Evolutionary conservation across 2,888 invertebrate genomes (phyloP), one percentile per base, ranked within the genome.

Genomic region (Aphodius granarius): DNA sequence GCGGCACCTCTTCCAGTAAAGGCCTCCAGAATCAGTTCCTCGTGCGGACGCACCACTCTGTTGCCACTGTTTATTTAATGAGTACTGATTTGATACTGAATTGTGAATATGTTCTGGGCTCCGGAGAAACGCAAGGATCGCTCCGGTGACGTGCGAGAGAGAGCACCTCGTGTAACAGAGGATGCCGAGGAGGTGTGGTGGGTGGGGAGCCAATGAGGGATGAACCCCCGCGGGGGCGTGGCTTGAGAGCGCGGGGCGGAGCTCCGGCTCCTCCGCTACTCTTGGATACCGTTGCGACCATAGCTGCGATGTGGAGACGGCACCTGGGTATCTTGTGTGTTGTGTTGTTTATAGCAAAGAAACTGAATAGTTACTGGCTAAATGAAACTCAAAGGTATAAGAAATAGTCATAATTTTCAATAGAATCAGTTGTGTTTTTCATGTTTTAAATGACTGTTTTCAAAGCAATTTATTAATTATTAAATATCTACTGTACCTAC

Each of bases 31-130:
- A 68, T 68, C 19, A 20, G 79, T 78, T 83, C 85, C 86, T 86
- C 86, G 3, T 43, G 43, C 43, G 2, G 43, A 43, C 43, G 43
- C 43, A 43, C 43, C 43, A 43, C 43, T 43, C 43, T 43, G 43
- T 43, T 43, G 43, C 43, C 87, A 87, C 87, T 87, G 87, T 87
- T 87, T 87, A 87, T 87, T 87, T 87, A 87, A 87, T 87, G 87
- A 87, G 87, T 86, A 87, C 87, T 87, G 87, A 87, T 87, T 87
- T 86, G 86, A 86, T 86, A 87, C 87, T 87, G 87, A 87, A 86
- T 86, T 86, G 86, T 85, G 86, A 86, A 86, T 86, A 86, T 85
- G 86, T 86, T 84, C 85, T 84, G 84, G 85, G 84, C 84, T 84
- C 82, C 83, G 82, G 81, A 81, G 82, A 82, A 82, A 82, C 81